Base-by-base conservation (phyloP, 23 tunicate genomes). In the Ciona savignyi region DNA sequence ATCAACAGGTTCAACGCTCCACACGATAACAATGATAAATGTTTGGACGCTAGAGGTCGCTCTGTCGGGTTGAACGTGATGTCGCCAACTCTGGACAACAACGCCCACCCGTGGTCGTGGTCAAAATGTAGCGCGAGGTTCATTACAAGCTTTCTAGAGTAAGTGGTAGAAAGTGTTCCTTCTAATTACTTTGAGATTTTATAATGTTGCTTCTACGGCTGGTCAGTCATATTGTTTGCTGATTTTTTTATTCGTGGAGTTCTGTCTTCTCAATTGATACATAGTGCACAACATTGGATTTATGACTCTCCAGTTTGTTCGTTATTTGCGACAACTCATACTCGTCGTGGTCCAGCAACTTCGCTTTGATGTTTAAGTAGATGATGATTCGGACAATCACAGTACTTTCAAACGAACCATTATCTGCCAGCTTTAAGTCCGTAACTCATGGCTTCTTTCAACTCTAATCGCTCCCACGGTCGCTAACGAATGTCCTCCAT, bases 61-160 rank as follows among this genome's bases (percentile, higher is more conserved):
- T 29, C 66, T 2, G 75, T 34, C 29, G 70, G 61, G 27, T 70
- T 82, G 11, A 82, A 82, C 65, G 97, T 91, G 30, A 91, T 91
- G 97, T 91, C 97, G 25, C 86, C 90, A 26, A 91, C 97, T 2
- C 48, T 91, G 76, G 97, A 91, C 70, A 63, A 84, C 75, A 76
- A 85, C 68, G 78, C 91, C 27, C 79, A 77, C n/a, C 97, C 97
- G 1, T 91, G 97, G 97, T 76, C 90, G 29, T 91, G 97, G 97
- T 91, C 97, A 24, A 70, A 76, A 32, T 91, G 97, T 77, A 91
- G 97, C 42, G 90, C 97, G 1, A 76, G 67, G 61, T 91, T 62
- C 66, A 91, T 91, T 83, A 85, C 91, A 1, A 66, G 77, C 71
- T 84, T 91, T 32, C 35, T 91, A 29, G 87, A 91, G 97, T 91